A percentile compares a stretch with the other conserved stretches of the same genome.
Evolutionary conservation across 53 echinoderm and acorn worm genomes (phyloP).

Genomic region (Apostichopus leukothele): DNA sequence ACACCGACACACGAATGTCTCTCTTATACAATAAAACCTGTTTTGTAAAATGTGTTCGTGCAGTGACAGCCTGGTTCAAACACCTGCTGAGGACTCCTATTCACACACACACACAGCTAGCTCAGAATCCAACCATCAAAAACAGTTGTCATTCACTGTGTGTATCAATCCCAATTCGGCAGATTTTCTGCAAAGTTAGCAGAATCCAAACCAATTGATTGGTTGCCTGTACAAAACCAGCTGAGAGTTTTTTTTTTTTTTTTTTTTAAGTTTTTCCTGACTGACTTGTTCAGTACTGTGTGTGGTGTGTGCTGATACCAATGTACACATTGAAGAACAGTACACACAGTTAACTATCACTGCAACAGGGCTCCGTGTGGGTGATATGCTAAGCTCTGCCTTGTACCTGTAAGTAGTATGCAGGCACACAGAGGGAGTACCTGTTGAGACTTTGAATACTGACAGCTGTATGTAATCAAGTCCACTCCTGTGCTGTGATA

Average conservation of each 20-base stretch:
- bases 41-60: too few relatives aligned
- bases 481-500: neutral
- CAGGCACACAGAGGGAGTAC: neutral
- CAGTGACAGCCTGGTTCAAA: neutral
- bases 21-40: too few relatives aligned
- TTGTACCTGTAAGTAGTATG: neutral
- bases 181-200: neutral
- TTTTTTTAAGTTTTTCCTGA: neutral
- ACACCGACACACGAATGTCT: too few relatives aligned
- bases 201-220: neutral
- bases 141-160: neutral
- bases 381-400: too few relatives aligned
- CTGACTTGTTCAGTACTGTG: neutral
- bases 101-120: neutral
- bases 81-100: neutral
- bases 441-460: neutral
- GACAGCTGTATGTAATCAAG: conserved; percentile 3
- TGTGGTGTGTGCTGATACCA: neutral
- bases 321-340: neutral
- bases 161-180: neutral
- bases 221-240: neutral
- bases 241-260: neutral
- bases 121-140: neutral
- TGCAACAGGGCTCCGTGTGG: too few relatives aligned
- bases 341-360: too few relatives aligned